Percentiles rank a stretch among this genome's conserved stretches.
These are phyloP conservation scores for Anoura caudifer DNA, from an alignment of 2,113 vertebrate genomes.

Conservation along the genomic window DNA sequence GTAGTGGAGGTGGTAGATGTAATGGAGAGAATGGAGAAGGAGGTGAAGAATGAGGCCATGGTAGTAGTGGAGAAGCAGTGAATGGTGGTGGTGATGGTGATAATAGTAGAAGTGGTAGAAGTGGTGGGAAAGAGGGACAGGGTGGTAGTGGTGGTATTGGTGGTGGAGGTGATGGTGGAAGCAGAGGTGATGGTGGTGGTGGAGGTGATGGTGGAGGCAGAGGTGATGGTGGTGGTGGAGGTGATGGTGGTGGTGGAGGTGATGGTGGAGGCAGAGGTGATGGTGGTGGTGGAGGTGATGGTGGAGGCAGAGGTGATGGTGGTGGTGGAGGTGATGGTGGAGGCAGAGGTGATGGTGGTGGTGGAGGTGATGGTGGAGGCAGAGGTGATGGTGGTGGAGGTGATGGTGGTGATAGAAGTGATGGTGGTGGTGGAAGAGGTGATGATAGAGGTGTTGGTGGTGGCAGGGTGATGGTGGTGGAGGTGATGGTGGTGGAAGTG, in stretches of 20 bases:
- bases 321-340: neutral
- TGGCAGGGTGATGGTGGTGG: neutral
- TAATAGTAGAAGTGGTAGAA: neutral
- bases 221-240: too few species aligned
- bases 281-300: neutral
- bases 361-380: neutral
- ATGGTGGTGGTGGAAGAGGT: neutral
- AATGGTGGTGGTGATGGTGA: neutral
- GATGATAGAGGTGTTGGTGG: neutral
- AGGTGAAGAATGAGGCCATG: neutral
- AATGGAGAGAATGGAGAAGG: neutral
- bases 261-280: neutral
- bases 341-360: neutral
- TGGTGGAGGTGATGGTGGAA: neutral
- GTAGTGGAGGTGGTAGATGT: neutral
- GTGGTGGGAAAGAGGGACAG: neutral
- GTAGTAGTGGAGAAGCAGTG: neutral
- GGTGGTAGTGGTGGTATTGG: too few species aligned
- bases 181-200: too few species aligned
- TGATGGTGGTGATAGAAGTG: too few species aligned
- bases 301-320: too few species aligned
- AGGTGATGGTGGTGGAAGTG: too few species aligned
- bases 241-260: too few species aligned
- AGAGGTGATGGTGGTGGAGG: too few species aligned
- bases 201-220: neutral